phyloP scores from a whole-genome alignment of 2,888 invertebrate genomes.

The Bombyx huttoni region DNA sequence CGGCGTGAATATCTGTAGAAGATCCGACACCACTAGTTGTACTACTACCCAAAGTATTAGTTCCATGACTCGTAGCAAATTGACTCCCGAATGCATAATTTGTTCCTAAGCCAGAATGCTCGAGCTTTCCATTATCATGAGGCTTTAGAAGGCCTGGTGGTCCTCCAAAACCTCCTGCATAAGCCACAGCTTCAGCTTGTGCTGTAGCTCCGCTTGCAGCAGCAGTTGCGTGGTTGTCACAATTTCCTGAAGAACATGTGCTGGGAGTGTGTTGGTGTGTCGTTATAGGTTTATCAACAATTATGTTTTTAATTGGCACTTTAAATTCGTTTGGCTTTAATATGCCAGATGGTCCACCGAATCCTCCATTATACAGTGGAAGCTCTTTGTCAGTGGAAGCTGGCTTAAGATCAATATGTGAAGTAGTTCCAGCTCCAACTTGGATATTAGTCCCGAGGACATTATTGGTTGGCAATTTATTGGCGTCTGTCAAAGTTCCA shows the following conservation, averaged over 20 bases:
- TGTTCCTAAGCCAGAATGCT: not conserved
- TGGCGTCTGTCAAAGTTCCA: not conserved
- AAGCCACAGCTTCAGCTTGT: conserved; percentile 32
- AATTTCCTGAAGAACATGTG: conserved; percentile 18
- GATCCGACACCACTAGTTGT: conserved; percentile 2
- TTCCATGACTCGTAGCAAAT: not conserved
- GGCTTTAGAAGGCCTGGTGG: conserved; percentile 55
- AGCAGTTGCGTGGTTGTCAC: conserved; percentile 10
- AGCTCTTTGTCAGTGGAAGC: conserved; percentile 6
- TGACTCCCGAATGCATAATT: not conserved
- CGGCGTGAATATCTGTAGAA: conserved; percentile 1
- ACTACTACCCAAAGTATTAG: not conserved
- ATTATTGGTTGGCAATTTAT: not conserved
- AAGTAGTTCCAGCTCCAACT: too few relatives aligned
- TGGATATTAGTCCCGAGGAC: too few relatives aligned
- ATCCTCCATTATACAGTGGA: conserved; percentile 24
- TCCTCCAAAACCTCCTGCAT: conserved; percentile 57
- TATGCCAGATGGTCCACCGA: conserved; percentile 23
- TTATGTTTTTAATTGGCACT: not conserved
- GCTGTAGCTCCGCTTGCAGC: conserved; percentile 21
- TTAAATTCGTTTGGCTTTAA: conserved; percentile 8
- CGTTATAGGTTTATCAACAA: not conserved
- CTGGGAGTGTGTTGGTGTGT: conserved; percentile 1
- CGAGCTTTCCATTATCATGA: conserved; percentile 34
- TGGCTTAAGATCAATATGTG: not conserved